Base-by-base conservation (phyloP, 2,113 vertebrate species). In the Aspidoscelis tigris region DNA sequence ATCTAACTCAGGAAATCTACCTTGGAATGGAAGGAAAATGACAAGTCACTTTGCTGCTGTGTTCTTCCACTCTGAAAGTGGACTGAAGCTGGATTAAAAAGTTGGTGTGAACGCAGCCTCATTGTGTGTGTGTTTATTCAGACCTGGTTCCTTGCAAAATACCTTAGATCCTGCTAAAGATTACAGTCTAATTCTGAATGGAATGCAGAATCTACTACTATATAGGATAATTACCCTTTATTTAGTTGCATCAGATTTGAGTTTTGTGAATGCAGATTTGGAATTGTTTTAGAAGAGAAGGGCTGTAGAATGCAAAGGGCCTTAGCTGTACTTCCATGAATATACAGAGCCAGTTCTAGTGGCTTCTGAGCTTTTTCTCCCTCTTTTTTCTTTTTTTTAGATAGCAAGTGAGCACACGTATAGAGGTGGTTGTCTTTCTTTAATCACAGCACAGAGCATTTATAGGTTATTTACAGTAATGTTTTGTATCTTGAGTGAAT, bases 401-500 rank as follows among this genome's bases (percentile, higher is more conserved):
- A 53, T 50, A 39, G 83, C 44, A 74, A 79, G 77, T 43, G 44
- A 85, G 70, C 77, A 66, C 80, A 78, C 58, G 75, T 78, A 65
- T n/a, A 44, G 80, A 78, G 75, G 85, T 82, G 68, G 68, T 21
- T 82, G 58, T 12, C 75, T 80, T 78, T 82, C 72, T 87, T 83
- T 87, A 87, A 87, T 83, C 86, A 87, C 81, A 87, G 85, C 85
- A 68, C 85, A 65, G 77, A 75, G 86, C 86, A 41, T 87, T 87
- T 87, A 87, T 79, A 79, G 86, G 81, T 87, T 87, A 87, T 87
- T 87, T 87, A 87, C 86, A 87, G 86, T 83, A 83, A 83, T 87
- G 86, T 73, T 83, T 87, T 87, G 86, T 83, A 87, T 74, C 81
- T 85, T 74, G 86, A 86, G 80, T 82, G 76, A 86, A 86, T 86